A percentile compares a stretch with the other conserved stretches of the same genome.
These are phyloP conservation scores for Lydus trimaculatus DNA, from an alignment of 2,888 invertebrate genomes.

Conservation along the genomic window DNA sequence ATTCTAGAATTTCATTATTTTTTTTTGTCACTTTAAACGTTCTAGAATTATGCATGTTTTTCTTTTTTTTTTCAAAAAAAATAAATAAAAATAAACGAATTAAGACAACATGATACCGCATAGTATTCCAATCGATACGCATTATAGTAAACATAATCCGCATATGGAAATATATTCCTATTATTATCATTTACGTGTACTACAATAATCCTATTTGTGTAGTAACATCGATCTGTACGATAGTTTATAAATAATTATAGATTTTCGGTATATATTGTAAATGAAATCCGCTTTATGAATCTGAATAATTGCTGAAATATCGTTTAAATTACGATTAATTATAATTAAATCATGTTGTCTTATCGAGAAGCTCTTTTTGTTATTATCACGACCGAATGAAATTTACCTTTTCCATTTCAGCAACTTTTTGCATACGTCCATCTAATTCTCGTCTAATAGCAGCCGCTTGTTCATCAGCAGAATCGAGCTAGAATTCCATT, in stretches of 20 bases:
- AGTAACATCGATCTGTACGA: neutral
- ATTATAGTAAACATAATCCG: neutral
- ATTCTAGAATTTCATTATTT: slow-evolving; percentile 67
- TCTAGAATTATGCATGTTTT: slow-evolving; percentile 8
- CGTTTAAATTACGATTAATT: neutral
- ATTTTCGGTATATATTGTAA: neutral
- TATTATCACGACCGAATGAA: slow-evolving; percentile 58
- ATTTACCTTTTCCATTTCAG: slow-evolving; percentile 94
- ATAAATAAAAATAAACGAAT: neutral
- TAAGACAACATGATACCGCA: slow-evolving; percentile 29
- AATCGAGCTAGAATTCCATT: slow-evolving; percentile 80
- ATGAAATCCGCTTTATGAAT: neutral
- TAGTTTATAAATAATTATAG: neutral
- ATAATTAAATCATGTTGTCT: slow-evolving; percentile 31
- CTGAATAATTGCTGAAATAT: neutral
- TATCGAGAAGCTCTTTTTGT: slow-evolving; percentile 16
- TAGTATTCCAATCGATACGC: neutral
- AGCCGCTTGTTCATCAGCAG: slow-evolving; percentile 99
- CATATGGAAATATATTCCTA: neutral
- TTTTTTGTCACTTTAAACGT: slow-evolving; percentile 16
- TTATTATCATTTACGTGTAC: neutral
- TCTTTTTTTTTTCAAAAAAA: slow-evolving; percentile 1
- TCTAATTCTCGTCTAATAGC: slow-evolving; percentile 98
- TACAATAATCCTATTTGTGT: neutral
- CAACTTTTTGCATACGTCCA: slow-evolving; percentile 95